Percentiles rank a stretch among this genome's conserved stretches.
These are phyloP conservation scores for Potamarius usumacintae DNA, from an alignment of 2,113 vertebrate genomes.

Conservation along the genomic window DNA sequence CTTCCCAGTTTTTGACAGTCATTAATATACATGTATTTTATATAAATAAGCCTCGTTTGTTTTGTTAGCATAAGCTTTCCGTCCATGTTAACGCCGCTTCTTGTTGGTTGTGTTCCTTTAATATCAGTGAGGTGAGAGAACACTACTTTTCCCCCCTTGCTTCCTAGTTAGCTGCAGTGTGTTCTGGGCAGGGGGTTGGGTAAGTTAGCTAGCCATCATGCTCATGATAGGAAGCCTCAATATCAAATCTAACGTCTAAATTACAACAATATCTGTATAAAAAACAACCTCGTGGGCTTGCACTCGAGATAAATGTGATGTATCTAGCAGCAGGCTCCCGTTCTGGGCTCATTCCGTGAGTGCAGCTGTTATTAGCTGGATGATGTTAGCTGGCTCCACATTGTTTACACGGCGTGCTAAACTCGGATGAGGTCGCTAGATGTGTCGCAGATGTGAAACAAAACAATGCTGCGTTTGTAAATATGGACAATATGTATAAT, in stretches of 20 bases:
- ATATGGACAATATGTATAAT: not conserved
- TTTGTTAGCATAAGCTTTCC: not conserved
- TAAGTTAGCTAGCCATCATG: conserved; percentile 34
- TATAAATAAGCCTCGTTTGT: not conserved
- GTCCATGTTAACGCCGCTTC: conserved; percentile 35
- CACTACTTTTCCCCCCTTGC: not conserved
- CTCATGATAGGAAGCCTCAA: not conserved
- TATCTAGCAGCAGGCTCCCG: not conserved
- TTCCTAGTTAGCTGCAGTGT: conserved; percentile 26
- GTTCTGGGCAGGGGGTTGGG: conserved; percentile 16
- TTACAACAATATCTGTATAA: no score
- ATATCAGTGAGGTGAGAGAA: conserved; percentile 40
- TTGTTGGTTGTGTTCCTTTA: conserved; percentile 20
- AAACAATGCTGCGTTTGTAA: not conserved
- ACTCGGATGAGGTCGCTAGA: not conserved
- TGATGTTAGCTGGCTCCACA: not conserved
- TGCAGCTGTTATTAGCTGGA: conserved; percentile 5
- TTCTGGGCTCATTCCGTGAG: not conserved
- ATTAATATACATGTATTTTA: not conserved
- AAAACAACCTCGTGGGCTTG: not conserved
- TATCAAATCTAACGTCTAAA: not conserved
- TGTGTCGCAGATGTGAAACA: not conserved
- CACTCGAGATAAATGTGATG: not conserved
- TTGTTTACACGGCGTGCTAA: conserved; percentile 22
- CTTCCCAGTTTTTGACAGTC: conserved; percentile 1